Percentiles rank a stretch among this genome's conserved stretches.
Evolutionary conservation across 1,140 invertebrate genomes (phyloP).

Genomic region (Berghia stephanieae): DNA sequence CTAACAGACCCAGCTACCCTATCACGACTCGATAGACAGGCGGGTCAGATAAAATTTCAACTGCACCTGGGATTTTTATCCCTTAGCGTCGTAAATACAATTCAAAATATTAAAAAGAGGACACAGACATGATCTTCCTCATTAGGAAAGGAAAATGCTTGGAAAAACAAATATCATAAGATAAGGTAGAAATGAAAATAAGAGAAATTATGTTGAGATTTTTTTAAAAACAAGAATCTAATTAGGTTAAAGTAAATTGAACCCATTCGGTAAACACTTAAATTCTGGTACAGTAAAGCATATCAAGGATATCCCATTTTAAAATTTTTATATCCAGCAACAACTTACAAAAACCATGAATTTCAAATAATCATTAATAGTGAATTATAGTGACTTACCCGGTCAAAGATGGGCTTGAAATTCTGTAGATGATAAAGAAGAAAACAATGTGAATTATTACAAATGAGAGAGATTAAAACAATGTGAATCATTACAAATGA

Average conservation of each 20-base stretch:
- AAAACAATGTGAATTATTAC: no score
- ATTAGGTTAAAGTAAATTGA: not conserved
- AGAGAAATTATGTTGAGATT: not conserved
- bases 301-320: not conserved
- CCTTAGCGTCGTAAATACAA: no score
- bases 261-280: not conserved
- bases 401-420: conserved; percentile 39
- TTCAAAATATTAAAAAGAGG: not conserved
- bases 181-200: no score
- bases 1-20: no score
- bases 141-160: no score
- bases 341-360: not conserved
- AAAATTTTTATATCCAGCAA: not conserved
- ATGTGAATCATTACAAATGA: no score
- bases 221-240: not conserved
- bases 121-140: not conserved
- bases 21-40: no score
- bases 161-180: no score
- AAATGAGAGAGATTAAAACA: no score
- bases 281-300: not conserved
- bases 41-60: not conserved
- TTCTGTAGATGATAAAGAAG: conserved; percentile 39
- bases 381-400: conserved; percentile 29
- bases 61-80: not conserved
- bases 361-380: not conserved